phyloP scores from a whole-genome alignment of 2,888 invertebrate genomes.

The Callimorpha dominula region DNA sequence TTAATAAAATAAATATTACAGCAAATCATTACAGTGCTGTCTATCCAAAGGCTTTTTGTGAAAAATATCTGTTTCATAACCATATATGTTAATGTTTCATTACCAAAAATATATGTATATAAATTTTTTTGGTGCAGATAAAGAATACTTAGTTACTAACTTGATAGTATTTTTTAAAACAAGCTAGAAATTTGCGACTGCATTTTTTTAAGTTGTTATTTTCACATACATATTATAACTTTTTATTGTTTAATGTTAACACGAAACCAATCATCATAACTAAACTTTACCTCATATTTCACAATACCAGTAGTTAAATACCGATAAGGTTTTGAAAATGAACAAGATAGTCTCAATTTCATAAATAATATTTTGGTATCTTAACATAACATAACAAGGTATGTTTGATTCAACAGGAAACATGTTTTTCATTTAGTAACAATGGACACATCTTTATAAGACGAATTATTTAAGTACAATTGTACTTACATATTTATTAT shows the following conservation, averaged over 20 bases:
- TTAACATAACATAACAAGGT: not conserved
- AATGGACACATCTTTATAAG: not conserved
- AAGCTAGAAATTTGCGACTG: too few relatives aligned
- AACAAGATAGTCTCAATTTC: not conserved
- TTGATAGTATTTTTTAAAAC: too few relatives aligned
- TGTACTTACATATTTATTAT: not conserved
- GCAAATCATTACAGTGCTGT: too few relatives aligned
- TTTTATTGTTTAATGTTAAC: not conserved
- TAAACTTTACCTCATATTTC: not conserved
- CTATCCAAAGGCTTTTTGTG: too few relatives aligned
- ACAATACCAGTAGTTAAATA: not conserved
- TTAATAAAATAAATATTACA: too few relatives aligned
- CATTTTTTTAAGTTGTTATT: too few relatives aligned
- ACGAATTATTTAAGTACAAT: not conserved
- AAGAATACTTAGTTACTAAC: too few relatives aligned
- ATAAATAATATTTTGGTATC: constrained; percentile 10
- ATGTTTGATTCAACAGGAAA: constrained; percentile 1
- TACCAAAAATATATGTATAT: too few relatives aligned
- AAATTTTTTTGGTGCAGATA: too few relatives aligned
- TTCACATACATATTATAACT: too few relatives aligned
- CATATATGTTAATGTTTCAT: too few relatives aligned
- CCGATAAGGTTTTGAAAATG: not conserved
- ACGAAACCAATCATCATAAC: not conserved
- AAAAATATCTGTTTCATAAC: too few relatives aligned
- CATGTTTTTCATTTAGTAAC: not conserved